phyloP scores from a whole-genome alignment of 2,113 vertebrate genomes.

The Geothlypis trichas region DNA sequence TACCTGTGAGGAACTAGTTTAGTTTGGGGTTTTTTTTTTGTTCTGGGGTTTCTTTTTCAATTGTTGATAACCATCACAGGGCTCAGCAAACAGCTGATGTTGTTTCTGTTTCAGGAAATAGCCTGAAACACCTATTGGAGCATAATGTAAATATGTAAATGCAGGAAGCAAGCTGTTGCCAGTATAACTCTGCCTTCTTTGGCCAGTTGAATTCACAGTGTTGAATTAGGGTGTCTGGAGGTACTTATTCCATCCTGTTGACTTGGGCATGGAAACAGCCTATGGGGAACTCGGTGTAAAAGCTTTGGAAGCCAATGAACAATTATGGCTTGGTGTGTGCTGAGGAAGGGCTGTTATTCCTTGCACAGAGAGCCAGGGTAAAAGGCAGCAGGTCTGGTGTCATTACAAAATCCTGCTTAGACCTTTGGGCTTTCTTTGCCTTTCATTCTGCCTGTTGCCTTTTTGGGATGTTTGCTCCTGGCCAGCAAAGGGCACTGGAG shows the following conservation, averaged over 20 bases:
- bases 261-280: not conserved
- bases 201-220: not conserved
- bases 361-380: not conserved
- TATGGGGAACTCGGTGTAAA: not conserved
- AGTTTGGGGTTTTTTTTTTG: not conserved
- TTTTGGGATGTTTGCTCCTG: not conserved
- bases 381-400: not conserved
- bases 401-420: not conserved
- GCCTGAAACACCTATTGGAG: not conserved
- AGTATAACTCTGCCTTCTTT: not conserved
- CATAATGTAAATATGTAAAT: not conserved
- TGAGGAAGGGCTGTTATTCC: not conserved
- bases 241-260: not conserved
- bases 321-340: fast-evolving
- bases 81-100: not conserved
- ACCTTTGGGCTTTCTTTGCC: not conserved
- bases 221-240: not conserved
- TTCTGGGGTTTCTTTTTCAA: not conserved
- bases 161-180: not conserved
- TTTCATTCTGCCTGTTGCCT: not conserved
- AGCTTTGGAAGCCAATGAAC: not conserved
- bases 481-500: fast-evolving
- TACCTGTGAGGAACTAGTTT: not conserved
- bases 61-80: not conserved
- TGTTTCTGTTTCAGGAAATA: not conserved